phyloP scores from a whole-genome alignment of 1,140 invertebrate species.

The Pseudomyrmex cubaensis region DNA sequence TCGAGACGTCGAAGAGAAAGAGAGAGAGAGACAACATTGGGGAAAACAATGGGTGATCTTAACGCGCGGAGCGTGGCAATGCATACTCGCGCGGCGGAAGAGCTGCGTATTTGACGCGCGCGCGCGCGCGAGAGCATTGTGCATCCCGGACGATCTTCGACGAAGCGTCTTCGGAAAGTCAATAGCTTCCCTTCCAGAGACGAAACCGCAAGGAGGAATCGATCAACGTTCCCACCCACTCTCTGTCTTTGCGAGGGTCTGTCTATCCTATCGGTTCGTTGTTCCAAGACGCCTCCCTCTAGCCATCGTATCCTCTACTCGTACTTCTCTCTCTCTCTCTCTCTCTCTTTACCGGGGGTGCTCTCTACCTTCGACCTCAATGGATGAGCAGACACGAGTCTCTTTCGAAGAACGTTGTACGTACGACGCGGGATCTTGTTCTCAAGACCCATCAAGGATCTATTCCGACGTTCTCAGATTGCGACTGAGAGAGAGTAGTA shows the following conservation, averaged over 20 bases:
- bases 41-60: constrained; percentile 35
- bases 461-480: constrained; percentile 52
- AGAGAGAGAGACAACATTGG: not conserved
- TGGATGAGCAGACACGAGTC: constrained; percentile 59
- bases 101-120: constrained; percentile 29
- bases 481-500: constrained; percentile 11
- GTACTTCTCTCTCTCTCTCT: not conserved
- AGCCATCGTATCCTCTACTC: constrained; percentile 17
- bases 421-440: constrained; percentile 52
- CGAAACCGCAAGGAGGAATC: constrained; percentile 62
- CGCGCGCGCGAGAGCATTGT: constrained; percentile 8
- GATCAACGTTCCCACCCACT: constrained; percentile 69
- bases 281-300: constrained; percentile 39
- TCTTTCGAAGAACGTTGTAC: constrained; percentile 53
- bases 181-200: constrained; percentile 65
- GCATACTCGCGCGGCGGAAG: constrained; percentile 20
- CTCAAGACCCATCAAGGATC: constrained; percentile 55
- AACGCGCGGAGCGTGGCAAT: constrained; percentile 4
- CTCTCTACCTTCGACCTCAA: constrained; percentile 4
- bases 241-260: constrained; percentile 47
- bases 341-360: not conserved
- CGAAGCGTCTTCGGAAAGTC: constrained; percentile 63
- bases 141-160: constrained; percentile 45
- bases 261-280: constrained; percentile 51
- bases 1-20: constrained; percentile 27